A percentile compares a stretch with the other conserved stretches of the same genome.
These are phyloP conservation scores for Trachymyrmex cornetzi DNA, from an alignment of 1,140 invertebrate genomes.

Conservation along the genomic window DNA sequence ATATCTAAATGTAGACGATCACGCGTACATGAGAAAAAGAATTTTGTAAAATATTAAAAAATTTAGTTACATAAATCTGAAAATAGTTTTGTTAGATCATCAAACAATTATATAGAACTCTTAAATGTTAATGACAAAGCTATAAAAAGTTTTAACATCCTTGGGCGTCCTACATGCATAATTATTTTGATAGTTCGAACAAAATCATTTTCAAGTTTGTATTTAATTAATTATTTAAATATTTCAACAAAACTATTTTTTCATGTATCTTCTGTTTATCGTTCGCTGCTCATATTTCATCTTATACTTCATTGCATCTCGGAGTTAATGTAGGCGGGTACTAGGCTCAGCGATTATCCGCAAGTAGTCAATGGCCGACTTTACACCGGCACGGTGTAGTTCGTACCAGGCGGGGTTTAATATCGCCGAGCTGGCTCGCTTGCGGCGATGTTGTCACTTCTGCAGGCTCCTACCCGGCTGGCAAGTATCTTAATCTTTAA, in stretches of 20 bases:
- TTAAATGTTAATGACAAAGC: no score
- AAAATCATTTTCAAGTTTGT: no score
- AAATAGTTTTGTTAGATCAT: no score
- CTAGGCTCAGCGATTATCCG: conserved; percentile 48
- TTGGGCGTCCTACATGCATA: no score
- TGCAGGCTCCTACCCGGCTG: conserved; percentile 70
- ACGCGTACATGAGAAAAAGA: no score
- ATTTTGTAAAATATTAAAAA: no score
- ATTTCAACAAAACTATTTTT: no score
- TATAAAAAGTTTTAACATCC: no score
- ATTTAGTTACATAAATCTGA: no score
- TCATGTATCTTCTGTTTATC: conserved; percentile 8
- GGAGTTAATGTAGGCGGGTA: conserved; percentile 24
- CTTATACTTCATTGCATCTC: conserved; percentile 47
- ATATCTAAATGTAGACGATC: not conserved
- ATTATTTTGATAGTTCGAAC: no score
- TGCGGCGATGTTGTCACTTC: conserved; percentile 72
- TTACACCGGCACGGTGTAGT: conserved; percentile 47
- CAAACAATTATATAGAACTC: no score
- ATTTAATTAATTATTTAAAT: no score
- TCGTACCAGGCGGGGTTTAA: conserved; percentile 58
- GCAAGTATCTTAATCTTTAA: conserved; percentile 82
- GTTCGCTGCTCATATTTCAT: not conserved
- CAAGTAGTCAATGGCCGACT: conserved; percentile 61
- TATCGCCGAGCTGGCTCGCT: conserved; percentile 59